These are phyloP conservation scores for Empidonax traillii DNA, from an alignment of 2,113 vertebrate species.

Conservation along the genomic window DNA sequence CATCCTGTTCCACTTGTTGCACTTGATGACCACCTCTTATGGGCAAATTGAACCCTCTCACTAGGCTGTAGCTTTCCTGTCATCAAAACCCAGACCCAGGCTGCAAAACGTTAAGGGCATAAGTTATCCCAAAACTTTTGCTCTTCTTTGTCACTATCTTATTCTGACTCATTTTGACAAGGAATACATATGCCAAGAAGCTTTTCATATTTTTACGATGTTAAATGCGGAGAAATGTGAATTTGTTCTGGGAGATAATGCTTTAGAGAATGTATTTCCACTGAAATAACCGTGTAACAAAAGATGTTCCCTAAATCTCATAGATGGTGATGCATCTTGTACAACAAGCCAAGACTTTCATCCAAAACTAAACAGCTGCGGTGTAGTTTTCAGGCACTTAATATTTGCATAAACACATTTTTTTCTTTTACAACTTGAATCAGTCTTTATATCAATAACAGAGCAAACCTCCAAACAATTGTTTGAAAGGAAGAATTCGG, in stretches of 20 bases:
- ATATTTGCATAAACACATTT: constrained; percentile 57
- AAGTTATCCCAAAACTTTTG: not conserved
- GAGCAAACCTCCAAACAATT: constrained; percentile 21
- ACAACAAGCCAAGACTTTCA: constrained; percentile 41
- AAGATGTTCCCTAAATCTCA: constrained; percentile 35
- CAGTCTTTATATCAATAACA: constrained; percentile 30
- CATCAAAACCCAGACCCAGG: not conserved
- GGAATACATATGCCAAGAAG: not conserved
- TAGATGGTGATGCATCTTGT: not conserved
- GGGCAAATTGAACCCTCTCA: not conserved
- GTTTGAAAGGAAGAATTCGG: not conserved
- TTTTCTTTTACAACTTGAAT: constrained; percentile 30
- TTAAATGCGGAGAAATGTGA: constrained; percentile 1
- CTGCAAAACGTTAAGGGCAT: not conserved
- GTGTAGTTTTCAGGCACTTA: constrained; percentile 50
- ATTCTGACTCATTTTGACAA: constrained; percentile 15
- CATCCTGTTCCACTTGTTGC: constrained; percentile 23
- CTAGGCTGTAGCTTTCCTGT: not conserved
- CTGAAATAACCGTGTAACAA: constrained; percentile 29
- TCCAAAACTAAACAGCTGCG: constrained; percentile 54
- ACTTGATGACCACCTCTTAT: not conserved
- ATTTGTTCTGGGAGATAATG: constrained; percentile 28
- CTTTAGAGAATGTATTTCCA: not conserved
- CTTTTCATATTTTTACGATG: not conserved
- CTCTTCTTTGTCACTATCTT: not conserved